These are phyloP conservation scores for Dasypogon diadema DNA, from an alignment of 2,888 invertebrate genomes.

Conservation along the genomic window DNA sequence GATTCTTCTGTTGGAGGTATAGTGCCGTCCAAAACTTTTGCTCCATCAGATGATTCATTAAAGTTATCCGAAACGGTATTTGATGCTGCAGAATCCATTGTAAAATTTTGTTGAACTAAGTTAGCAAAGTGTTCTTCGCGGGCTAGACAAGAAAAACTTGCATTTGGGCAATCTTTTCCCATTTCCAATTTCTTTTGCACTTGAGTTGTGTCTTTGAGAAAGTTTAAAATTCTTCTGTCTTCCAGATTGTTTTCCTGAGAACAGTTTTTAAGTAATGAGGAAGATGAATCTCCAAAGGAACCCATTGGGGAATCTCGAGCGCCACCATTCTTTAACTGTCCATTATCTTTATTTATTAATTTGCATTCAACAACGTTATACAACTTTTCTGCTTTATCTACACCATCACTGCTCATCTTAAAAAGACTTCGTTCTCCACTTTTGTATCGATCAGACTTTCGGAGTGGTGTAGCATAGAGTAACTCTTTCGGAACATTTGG, in stretches of 20 bases:
- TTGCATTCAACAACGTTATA: conserved; percentile 64
- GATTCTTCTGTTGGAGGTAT: conserved; percentile 60
- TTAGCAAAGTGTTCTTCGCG: conserved; percentile 69
- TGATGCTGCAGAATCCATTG: conserved; percentile 46
- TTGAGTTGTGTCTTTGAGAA: conserved; percentile 68
- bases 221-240: conserved; percentile 68
- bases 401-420: conserved; percentile 52
- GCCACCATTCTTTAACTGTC: conserved; percentile 63
- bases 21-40: not conserved
- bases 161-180: conserved; percentile 67
- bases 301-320: conserved; percentile 2
- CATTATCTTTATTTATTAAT: conserved; percentile 63
- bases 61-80: not conserved
- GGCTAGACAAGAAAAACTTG: conserved; percentile 68
- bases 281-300: not conserved
- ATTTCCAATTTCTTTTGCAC: conserved; percentile 68
- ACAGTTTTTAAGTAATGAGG: conserved; percentile 21
- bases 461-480: conserved; percentile 67
- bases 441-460: conserved; percentile 68
- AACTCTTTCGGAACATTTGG: conserved; percentile 65
- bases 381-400: conserved; percentile 61
- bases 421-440: conserved; percentile 59
- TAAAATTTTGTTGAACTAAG: conserved; percentile 68
- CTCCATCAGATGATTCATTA: not conserved
- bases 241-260: conserved; percentile 60